These are phyloP conservation scores for Boleophthalmus pectinirostris DNA, from an alignment of 2,113 vertebrate species.

Conservation along the genomic window DNA sequence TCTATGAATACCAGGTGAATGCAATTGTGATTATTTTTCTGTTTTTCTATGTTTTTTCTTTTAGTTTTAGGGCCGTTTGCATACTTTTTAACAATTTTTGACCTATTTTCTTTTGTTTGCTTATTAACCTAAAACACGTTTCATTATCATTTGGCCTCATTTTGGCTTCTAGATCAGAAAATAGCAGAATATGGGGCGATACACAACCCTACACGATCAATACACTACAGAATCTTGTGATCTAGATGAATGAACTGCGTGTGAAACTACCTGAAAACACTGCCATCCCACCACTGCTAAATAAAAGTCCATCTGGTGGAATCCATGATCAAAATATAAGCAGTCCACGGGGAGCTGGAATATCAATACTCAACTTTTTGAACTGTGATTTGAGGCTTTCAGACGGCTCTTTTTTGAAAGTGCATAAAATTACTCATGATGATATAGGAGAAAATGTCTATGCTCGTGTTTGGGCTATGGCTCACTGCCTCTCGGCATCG, in stretches of 20 bases:
- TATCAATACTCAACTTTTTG: slow-evolving; percentile 12
- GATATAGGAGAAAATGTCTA: slow-evolving; percentile 6
- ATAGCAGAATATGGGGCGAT: no score
- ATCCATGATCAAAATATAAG: not conserved
- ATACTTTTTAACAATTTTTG: not conserved
- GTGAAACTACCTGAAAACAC: not conserved
- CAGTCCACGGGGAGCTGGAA: not conserved
- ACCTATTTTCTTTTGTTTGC: not conserved
- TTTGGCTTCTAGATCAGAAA: not conserved
- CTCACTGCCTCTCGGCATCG: slow-evolving; percentile 16
- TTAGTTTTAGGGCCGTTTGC: not conserved
- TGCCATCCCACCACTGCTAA: not conserved
- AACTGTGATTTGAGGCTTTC: slow-evolving; percentile 22
- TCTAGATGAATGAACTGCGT: not conserved
- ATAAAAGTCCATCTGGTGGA: not conserved
- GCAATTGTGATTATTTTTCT: no score
- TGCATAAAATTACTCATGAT: slow-evolving; percentile 27
- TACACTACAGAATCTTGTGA: not conserved
- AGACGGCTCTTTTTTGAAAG: slow-evolving; percentile 22
- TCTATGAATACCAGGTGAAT: no score
- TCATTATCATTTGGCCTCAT: not conserved
- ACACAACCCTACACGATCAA: not conserved
- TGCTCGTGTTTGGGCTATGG: slow-evolving; percentile 9
- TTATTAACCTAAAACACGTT: not conserved
- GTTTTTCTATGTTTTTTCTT: not conserved